Evolutionary conservation across 2,113 vertebrate genomes (phyloP).

Genomic region (Erythrocercus mccallii): DNA sequence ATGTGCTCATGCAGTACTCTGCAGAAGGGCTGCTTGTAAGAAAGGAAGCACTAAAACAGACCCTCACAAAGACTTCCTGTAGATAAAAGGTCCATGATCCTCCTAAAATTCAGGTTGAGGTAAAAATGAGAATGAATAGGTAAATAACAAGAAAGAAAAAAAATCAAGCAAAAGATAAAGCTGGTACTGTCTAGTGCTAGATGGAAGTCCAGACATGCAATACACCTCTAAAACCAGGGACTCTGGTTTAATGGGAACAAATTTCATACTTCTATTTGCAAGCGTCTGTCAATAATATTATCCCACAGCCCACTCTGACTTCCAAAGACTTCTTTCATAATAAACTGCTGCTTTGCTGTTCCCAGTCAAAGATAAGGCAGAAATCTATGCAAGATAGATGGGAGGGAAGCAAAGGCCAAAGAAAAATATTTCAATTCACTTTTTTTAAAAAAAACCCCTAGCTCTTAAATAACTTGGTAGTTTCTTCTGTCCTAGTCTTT

Average conservation of each 20-base stretch:
- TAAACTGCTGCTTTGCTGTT: background rate
- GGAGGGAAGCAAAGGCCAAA: background rate
- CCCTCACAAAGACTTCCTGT: background rate
- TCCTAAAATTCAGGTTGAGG: background rate
- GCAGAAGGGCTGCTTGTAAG: background rate
- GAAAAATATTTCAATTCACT: background rate
- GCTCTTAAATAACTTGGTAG: background rate
- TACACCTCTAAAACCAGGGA: background rate
- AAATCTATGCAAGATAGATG: background rate
- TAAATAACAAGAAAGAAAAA: background rate
- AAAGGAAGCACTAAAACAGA: background rate
- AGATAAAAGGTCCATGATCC: background rate
- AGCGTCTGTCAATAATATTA: background rate
- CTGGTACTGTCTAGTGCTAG: background rate
- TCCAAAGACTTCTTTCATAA: background rate
- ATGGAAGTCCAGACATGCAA: background rate
- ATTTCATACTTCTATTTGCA: background rate
- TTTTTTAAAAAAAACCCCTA: background rate
- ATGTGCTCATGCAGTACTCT: background rate
- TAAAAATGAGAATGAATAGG: background rate
- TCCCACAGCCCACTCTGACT: background rate
- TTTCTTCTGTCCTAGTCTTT: background rate
- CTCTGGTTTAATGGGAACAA: background rate
- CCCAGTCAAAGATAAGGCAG: background rate
- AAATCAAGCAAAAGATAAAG: background rate